Evolutionary conservation across 2,888 invertebrate species (phyloP).

Genomic region (Ctenicera cuprea): DNA sequence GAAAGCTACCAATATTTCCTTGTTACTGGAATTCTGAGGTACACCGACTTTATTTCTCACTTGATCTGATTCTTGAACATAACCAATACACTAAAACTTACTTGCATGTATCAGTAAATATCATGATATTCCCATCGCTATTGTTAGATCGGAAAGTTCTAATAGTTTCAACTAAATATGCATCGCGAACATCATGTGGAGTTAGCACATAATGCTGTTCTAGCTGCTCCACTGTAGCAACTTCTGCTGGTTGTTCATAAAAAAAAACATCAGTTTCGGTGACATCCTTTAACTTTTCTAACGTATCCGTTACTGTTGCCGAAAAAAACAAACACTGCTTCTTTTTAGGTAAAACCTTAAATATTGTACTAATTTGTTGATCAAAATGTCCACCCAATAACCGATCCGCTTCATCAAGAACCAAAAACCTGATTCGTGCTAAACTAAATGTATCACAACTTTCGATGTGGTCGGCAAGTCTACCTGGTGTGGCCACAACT

Average conservation of each 20-base stretch:
- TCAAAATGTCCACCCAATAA: slow-evolving; percentile 87
- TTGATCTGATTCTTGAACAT: neutral
- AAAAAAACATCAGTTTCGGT: slow-evolving; percentile 75
- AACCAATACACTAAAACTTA: slow-evolving; percentile 70
- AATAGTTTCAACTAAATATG: slow-evolving; percentile 89
- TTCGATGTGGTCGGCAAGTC: slow-evolving; percentile 93
- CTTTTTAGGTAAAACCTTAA: slow-evolving; percentile 83
- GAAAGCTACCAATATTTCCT: too few relatives aligned
- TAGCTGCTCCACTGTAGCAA: slow-evolving; percentile 91
- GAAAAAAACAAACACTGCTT: slow-evolving; percentile 94
- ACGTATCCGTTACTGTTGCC: slow-evolving; percentile 94
- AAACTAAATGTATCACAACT: slow-evolving; percentile 90
- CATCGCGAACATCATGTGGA: slow-evolving; percentile 93
- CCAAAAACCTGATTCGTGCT: slow-evolving; percentile 87
- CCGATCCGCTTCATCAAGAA: slow-evolving; percentile 98
- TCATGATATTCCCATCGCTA: slow-evolving; percentile 89
- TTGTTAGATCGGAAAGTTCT: slow-evolving; percentile 84
- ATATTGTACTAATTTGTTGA: slow-evolving; percentile 87
- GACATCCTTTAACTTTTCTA: slow-evolving; percentile 79
- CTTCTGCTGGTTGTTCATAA: slow-evolving; percentile 83
- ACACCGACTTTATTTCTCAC: too few relatives aligned
- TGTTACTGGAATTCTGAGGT: too few relatives aligned
- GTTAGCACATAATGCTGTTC: slow-evolving; percentile 94
- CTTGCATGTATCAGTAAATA: slow-evolving; percentile 98
- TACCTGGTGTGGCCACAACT: slow-evolving; percentile 97